Conservation (phyloP, 2,113 vertebrate species). For the Grantiella picta region DNA sequence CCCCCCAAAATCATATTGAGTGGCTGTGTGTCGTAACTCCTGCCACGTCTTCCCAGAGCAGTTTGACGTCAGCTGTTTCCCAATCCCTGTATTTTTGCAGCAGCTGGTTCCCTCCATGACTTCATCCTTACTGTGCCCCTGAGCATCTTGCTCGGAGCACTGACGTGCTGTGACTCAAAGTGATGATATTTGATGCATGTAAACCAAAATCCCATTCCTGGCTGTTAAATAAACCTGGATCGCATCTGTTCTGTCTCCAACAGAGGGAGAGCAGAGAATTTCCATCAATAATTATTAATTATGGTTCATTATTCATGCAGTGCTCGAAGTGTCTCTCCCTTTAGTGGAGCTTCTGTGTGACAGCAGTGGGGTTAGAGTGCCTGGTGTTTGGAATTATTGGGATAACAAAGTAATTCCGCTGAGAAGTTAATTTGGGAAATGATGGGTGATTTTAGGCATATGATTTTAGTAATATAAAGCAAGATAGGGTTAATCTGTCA, state of each 20-base stretch:
- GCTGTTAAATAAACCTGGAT: background rate
- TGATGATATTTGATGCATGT: background rate
- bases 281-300: background rate
- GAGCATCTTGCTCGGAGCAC: background rate
- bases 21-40: background rate
- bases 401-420: background rate
- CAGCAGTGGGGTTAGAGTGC: background rate
- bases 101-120: background rate
- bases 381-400: background rate
- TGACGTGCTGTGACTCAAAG: background rate
- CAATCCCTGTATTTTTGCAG: background rate
- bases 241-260: background rate
- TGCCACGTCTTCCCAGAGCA: background rate
- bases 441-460: background rate
- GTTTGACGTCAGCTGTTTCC: background rate
- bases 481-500: background rate
- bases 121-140: background rate
- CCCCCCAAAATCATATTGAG: fast-evolving
- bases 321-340: background rate
- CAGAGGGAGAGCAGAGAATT: background rate
- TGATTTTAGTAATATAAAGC: background rate
- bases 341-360: background rate
- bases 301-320: background rate
- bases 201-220: background rate
- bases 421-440: background rate